Conservation (phyloP, 1,140 invertebrate species). For the Agrilus planipennis region DNA sequence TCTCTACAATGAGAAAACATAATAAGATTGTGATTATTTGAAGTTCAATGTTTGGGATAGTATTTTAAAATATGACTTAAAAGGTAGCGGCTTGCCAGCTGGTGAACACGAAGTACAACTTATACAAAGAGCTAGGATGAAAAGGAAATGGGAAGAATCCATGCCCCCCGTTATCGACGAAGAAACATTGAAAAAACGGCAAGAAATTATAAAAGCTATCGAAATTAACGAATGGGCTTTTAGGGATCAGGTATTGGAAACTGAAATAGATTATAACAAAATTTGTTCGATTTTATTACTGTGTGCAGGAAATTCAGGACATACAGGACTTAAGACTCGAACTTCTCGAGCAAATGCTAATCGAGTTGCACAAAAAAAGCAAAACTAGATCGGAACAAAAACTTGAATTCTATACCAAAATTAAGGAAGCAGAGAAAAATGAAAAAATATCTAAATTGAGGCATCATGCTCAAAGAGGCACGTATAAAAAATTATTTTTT, state of each 20-base stretch:
- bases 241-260: conserved; percentile 42
- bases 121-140: conserved; percentile 47
- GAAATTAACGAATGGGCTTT: conserved; percentile 53
- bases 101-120: conserved; percentile 49
- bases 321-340: conserved; percentile 43
- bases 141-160: conserved; percentile 43
- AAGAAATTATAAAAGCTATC: conserved; percentile 46
- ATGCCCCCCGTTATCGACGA: conserved; percentile 29
- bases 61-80: not conserved
- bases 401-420: conserved; percentile 34
- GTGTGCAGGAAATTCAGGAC: conserved; percentile 45
- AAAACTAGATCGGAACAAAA: conserved; percentile 33
- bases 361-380: conserved; percentile 28
- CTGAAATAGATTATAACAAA: too few relatives aligned
- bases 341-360: conserved; percentile 36
- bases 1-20: too few relatives aligned
- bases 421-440: conserved; percentile 35
- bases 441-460: conserved; percentile 33
- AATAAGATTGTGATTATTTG: too few relatives aligned
- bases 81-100: conserved; percentile 42
- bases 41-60: not conserved
- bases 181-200: conserved; percentile 39
- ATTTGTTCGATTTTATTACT: not conserved
- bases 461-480: conserved; percentile 35
- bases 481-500: conserved; percentile 1